phyloP scores from a whole-genome alignment of 2,888 invertebrate genomes.

The Ceriagrion tenellum region DNA sequence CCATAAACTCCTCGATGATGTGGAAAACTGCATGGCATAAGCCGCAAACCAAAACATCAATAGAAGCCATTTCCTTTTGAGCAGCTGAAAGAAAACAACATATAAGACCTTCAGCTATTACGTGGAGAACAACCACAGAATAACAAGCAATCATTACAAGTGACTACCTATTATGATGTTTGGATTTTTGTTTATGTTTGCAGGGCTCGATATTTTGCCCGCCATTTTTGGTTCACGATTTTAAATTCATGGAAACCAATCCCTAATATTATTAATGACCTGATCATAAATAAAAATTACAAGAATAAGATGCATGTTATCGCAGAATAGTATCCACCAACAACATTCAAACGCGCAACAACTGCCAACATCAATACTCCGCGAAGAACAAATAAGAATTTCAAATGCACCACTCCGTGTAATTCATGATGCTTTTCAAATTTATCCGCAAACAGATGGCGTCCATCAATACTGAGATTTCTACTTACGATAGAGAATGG shows the following conservation, averaged over 20 bases:
- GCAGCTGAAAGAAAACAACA: neutral
- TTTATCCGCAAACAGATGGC: conserved; percentile 65
- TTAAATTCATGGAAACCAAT: conserved; percentile 64
- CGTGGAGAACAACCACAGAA: neutral
- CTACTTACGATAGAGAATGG: conserved; percentile 50
- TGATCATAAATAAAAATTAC: neutral
- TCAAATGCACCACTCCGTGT: conserved; percentile 42
- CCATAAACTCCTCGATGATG: conserved; percentile 38
- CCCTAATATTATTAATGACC: conserved; percentile 34
- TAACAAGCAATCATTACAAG: neutral
- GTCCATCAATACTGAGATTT: conserved; percentile 43
- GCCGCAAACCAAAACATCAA: conserved; percentile 47
- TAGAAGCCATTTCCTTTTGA: conserved; percentile 57
- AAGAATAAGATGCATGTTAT: neutral
- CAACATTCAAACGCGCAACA: neutral
- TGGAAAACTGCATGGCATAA: conserved; percentile 54
- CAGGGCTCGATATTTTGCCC: conserved; percentile 78
- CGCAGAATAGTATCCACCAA: neutral
- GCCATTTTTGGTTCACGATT: conserved; percentile 70
- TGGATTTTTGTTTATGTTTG: conserved; percentile 83
- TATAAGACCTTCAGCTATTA: neutral
- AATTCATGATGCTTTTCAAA: conserved; percentile 56
- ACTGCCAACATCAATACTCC: conserved; percentile 1
- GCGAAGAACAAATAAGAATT: neutral
- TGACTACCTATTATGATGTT: conserved; percentile 81